Base-by-base conservation (phyloP, 2,888 invertebrate genomes). In the Catocala nupta region DNA sequence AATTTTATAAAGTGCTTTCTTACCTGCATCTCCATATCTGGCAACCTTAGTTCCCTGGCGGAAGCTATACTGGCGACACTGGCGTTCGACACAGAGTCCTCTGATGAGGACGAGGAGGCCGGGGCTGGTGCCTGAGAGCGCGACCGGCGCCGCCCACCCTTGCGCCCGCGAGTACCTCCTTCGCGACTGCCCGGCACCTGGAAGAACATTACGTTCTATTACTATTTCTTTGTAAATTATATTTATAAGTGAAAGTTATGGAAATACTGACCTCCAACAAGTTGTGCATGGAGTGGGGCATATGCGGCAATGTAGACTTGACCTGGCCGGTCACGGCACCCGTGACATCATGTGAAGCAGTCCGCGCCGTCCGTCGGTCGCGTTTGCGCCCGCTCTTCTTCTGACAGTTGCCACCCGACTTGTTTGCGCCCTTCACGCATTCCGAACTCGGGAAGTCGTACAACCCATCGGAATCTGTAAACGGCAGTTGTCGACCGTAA, bases 381-480 rank as follows among this genome's bases (percentile, higher is more conserved):
- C 95, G 95, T 76, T 96, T 95, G 59, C 96, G 95, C 9, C 95
- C 95, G 3, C 95, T 94, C 84, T 96, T 96, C 80, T 96, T 95
- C 78, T 95, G 95, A 65, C 95, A 90, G 56, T 91, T 95, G 55
- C 86, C 89, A 8, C 91, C 87, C 6, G 90, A 88, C 70, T 90
- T 92, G 70, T 93, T 95, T 76, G 94, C 95, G 6, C 93, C 94
- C 83, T 90, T 93, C 65, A 95, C 92, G 71, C 95, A 95, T 84
- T 97, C 97, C 6, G 97, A 96, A 84, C 97, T 97, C 5, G 97
- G 96, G 82, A 96, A 97, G 86, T 97, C 97, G 84, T 97, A 97
- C 25, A 97, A 89, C 4, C 97, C 97, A 84, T 97, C 97, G 0
- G 97, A 97, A 87, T 97, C 97, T 11, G 97, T 97, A 80, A 96